Percentiles rank a stretch among this genome's conserved stretches.
Evolutionary conservation across 2,113 vertebrate species (phyloP).

Genomic region (Fregata magnificens): DNA sequence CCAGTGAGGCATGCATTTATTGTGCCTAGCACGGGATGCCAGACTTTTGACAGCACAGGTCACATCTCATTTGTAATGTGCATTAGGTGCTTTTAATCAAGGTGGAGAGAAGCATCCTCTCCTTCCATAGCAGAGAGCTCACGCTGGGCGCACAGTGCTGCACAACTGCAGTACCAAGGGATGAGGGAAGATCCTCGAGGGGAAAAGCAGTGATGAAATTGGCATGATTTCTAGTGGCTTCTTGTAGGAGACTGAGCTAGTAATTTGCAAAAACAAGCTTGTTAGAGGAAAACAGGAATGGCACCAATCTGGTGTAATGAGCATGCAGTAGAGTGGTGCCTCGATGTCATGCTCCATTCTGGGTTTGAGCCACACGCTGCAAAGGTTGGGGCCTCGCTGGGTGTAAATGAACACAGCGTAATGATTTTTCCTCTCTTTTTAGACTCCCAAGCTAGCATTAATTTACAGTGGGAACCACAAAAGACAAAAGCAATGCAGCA

Average conservation of each 20-base stretch:
- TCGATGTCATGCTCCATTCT: neutral
- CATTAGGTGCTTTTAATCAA: neutral
- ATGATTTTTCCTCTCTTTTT: neutral
- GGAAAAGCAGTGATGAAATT: conserved; percentile 9
- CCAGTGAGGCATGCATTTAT: neutral
- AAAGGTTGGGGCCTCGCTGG: neutral
- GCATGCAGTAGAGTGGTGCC: neutral
- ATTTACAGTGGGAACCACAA: neutral
- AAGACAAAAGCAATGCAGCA: neutral
- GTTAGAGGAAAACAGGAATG: neutral
- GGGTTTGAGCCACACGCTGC: neutral
- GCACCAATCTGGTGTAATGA: neutral
- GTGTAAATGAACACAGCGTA: neutral
- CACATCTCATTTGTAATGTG: conserved; percentile 15
- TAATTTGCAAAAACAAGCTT: neutral
- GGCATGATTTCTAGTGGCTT: neutral
- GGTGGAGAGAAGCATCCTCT: neutral
- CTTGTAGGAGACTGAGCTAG: neutral
- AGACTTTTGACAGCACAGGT: conserved; percentile 7
- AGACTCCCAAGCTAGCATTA: neutral
- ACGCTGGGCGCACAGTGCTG: neutral
- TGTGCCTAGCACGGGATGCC: neutral
- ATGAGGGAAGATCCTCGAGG: neutral
- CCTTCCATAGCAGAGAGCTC: neutral
- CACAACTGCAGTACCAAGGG: neutral